Percentiles rank a stretch among this genome's conserved stretches.
These are phyloP conservation scores for Lithosia quadra DNA, from an alignment of 2,888 invertebrate species.

Conservation along the genomic window DNA sequence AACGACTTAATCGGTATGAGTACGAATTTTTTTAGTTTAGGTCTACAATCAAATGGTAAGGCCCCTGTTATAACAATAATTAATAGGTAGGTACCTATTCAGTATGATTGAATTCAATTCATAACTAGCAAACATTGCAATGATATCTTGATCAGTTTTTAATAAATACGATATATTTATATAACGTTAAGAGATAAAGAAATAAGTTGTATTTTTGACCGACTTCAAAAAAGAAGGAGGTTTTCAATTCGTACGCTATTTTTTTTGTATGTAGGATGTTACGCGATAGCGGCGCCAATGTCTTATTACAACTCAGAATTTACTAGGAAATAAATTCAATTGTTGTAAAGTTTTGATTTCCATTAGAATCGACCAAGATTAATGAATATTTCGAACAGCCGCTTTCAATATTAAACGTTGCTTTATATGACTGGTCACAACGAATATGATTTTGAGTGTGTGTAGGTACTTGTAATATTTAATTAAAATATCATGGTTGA, in stretches of 20 bases:
- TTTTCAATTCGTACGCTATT: not conserved
- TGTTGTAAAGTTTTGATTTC: no score
- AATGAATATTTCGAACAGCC: not conserved
- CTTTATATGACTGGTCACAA: conserved; percentile 7
- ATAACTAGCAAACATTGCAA: not conserved
- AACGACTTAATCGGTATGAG: no score
- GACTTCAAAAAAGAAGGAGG: no score
- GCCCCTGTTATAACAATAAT: no score
- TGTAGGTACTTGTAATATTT: conserved; percentile 43
- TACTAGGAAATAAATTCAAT: not conserved
- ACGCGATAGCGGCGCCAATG: no score
- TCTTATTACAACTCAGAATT: not conserved
- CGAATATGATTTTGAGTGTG: conserved; percentile 27
- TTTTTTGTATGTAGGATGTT: no score
- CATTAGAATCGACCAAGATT: no score
- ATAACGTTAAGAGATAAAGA: not conserved
- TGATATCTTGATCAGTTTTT: not conserved
- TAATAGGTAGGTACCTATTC: no score
- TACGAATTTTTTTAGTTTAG: no score
- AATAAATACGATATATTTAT: no score
- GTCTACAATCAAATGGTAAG: no score
- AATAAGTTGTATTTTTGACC: not conserved
- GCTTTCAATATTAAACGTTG: not conserved
- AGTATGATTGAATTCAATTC: no score
- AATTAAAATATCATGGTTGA: conserved; percentile 63